Evolutionary conservation across 2,113 vertebrate genomes (phyloP).

Genomic region (Dendrocopos noguchii): DNA sequence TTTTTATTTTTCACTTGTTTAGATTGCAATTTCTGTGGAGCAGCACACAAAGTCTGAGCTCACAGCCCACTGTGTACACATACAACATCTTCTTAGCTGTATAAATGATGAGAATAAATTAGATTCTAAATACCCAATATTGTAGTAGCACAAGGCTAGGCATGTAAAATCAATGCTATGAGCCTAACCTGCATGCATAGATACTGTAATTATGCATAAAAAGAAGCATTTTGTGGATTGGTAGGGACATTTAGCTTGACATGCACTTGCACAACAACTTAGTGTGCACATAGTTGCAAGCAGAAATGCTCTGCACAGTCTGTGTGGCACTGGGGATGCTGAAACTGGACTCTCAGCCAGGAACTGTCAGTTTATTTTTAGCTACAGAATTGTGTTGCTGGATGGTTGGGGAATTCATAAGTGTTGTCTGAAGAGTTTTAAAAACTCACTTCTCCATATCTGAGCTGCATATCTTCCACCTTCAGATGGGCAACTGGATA

Average conservation of each 20-base stretch:
- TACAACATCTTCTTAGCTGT: background rate
- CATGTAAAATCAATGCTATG: background rate
- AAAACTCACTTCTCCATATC: background rate
- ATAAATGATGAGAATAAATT: background rate
- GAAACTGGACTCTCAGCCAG: background rate
- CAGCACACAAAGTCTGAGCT: background rate
- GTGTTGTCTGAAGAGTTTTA: background rate
- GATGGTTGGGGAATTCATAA: background rate
- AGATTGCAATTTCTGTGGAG: background rate
- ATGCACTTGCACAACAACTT: background rate
- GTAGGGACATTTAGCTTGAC: background rate
- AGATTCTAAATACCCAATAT: background rate
- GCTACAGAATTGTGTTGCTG: background rate
- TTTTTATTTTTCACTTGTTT: background rate
- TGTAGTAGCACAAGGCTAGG: background rate
- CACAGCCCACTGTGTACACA: background rate
- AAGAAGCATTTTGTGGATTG: background rate
- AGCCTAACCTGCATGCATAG: background rate
- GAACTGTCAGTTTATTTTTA: slow-evolving; percentile 5
- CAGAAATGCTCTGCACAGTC: background rate
- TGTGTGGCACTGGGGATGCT: background rate
- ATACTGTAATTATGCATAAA: slow-evolving; percentile 19
- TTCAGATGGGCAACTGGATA: background rate
- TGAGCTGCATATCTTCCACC: background rate
- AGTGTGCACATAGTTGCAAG: background rate